phyloP scores from a whole-genome alignment of 2,797 vertebrate species.

The Vultur gryphus region DNA sequence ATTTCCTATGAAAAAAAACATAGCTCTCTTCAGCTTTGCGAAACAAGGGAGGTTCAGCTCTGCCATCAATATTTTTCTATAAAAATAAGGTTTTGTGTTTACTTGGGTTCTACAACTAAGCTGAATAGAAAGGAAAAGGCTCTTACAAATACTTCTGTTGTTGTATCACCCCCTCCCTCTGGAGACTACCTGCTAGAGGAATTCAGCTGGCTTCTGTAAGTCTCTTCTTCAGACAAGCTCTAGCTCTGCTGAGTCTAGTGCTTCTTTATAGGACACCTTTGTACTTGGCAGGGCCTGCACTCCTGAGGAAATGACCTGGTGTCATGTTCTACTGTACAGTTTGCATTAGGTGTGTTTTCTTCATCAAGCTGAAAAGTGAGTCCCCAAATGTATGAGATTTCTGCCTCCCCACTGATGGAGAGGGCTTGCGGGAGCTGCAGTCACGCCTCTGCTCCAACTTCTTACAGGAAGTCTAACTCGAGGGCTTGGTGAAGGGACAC shows the following conservation, averaged over 20 bases:
- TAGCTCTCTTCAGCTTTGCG: conserved; percentile 21
- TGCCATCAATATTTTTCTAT: conserved; percentile 55
- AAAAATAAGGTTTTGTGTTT: conserved; percentile 68
- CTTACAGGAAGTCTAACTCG: conserved; percentile 95
- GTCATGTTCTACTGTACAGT: conserved; percentile 23
- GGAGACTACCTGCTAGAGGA: not conserved
- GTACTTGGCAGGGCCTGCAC: not conserved
- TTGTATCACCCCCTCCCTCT: conserved; percentile 11
- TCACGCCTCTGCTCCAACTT: not conserved
- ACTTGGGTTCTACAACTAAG: conserved; percentile 59
- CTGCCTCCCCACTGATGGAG: not conserved
- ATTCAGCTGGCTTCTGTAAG: not conserved
- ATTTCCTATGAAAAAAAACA: conserved; percentile 36
- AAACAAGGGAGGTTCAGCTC: conserved; percentile 45
- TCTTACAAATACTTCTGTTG: conserved; percentile 16
- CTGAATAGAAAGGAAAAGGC: conserved; percentile 56
- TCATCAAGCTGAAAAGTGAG: conserved; percentile 60
- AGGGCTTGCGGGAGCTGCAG: conserved; percentile 24
- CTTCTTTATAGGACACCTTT: not conserved
- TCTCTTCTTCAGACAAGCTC: conserved; percentile 23
- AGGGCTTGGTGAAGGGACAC: conserved; percentile 95
- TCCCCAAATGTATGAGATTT: conserved; percentile 24
- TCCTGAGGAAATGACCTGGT: not conserved
- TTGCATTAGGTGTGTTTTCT: conserved; percentile 60
- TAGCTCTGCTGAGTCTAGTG: not conserved